phyloP scores from a whole-genome alignment of 2,797 vertebrate genomes.

The Emys orbicularis region DNA sequence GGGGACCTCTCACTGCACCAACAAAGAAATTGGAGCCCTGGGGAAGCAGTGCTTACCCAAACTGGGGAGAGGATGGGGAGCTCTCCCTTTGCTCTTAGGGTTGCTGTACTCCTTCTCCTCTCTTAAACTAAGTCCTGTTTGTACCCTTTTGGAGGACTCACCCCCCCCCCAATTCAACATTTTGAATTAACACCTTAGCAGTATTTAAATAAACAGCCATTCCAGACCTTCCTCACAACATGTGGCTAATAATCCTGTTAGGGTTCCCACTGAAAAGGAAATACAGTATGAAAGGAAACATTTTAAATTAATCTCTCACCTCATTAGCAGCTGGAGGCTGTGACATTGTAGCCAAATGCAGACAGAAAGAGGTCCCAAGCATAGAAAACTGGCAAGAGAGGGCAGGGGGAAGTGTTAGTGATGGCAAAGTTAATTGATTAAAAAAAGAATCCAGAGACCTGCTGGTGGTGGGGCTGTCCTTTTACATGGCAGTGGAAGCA shows the following conservation, averaged over 20 bases:
- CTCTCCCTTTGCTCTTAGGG: background rate
- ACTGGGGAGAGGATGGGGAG: background rate
- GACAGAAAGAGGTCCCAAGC: background rate
- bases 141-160: background rate
- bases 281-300: conserved; percentile 28
- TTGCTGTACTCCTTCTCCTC: background rate
- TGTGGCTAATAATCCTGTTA: conserved; percentile 44
- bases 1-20: background rate
- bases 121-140: background rate
- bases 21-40: background rate
- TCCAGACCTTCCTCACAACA: conserved; percentile 12
- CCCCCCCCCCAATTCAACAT: background rate
- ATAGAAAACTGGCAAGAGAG: background rate
- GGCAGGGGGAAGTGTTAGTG: background rate
- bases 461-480: background rate
- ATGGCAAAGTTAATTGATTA: background rate
- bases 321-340: background rate
- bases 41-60: background rate
- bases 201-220: background rate
- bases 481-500: background rate
- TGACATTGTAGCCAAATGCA: conserved; percentile 22
- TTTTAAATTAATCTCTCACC: conserved; percentile 49
- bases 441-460: background rate
- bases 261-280: background rate
- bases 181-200: conserved; percentile 3